Conservation (phyloP, 1,140 invertebrate genomes). For the Caenorhabditis tropicalis region DNA sequence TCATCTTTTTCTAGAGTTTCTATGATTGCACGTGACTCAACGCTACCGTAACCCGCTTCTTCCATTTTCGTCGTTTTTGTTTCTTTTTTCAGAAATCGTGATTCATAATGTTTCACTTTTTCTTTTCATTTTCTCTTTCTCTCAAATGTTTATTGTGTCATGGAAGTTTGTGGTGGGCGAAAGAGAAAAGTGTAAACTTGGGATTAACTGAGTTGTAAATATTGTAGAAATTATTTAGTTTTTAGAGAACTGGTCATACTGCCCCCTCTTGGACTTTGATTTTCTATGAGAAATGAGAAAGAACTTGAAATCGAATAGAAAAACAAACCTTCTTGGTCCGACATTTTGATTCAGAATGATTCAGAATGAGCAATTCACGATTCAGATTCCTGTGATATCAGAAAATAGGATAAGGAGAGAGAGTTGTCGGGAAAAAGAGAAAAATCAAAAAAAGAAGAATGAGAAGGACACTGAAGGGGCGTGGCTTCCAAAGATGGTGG, state of each 20-base stretch:
- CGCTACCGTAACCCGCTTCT: neutral
- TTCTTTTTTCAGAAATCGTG: neutral
- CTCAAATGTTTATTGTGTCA: neutral
- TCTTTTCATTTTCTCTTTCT: neutral
- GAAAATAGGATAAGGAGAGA: neutral
- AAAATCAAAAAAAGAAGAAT: conserved; percentile 10
- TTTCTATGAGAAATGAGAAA: neutral
- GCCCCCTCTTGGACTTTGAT: neutral
- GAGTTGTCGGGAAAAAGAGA: neutral
- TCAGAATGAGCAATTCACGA: neutral
- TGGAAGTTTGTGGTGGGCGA: neutral
- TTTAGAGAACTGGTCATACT: neutral
- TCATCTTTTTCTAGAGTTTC: neutral
- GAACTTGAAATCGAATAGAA: neutral
- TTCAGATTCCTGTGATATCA: neutral
- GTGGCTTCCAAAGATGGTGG: conserved; percentile 29
- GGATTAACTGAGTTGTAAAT: conserved; percentile 13
- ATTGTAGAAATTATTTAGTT: neutral
- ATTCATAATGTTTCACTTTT: conserved; percentile 34
- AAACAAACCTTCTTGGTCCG: conserved; percentile 33
- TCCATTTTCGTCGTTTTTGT: neutral
- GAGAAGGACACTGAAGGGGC: neutral
- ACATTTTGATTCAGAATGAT: neutral
- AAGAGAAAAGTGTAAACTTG: conserved; percentile 38
- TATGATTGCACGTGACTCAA: neutral